A percentile compares a stretch with the other conserved stretches of the same genome.
These are phyloP conservation scores for Rhyacichthys aspro DNA, from an alignment of 2,797 vertebrate species.

Conservation along the genomic window DNA sequence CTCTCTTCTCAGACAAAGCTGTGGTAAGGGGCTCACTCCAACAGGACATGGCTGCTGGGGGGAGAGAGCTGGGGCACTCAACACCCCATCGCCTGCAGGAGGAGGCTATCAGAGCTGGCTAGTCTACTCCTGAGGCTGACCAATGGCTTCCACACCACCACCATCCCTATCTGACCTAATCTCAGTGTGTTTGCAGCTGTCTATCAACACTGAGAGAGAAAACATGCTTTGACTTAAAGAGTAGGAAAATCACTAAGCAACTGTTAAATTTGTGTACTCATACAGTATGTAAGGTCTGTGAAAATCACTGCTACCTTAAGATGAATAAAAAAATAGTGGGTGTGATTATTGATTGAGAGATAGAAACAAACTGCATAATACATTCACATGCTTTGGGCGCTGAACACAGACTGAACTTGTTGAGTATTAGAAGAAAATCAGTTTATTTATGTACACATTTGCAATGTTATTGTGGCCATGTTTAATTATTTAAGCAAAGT, in stretches of 20 bases:
- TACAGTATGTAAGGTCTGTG: conserved; percentile 11
- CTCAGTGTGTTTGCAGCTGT: conserved; percentile 56
- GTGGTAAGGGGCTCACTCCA: conserved; percentile 80
- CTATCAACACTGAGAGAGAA: conserved; percentile 50
- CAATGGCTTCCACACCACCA: conserved; percentile 53
- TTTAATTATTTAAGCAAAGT: conserved; percentile 74
- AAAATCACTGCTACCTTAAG: conserved; percentile 14
- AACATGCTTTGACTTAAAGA: conserved; percentile 43
- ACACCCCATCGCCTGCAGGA: conserved; percentile 74
- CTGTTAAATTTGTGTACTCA: conserved; percentile 38
- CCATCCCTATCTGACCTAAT: conserved; percentile 74
- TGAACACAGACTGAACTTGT: conserved; percentile 53
- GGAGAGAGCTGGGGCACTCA: conserved; percentile 66
- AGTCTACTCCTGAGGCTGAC: conserved; percentile 73
- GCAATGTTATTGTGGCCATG: conserved; percentile 76
- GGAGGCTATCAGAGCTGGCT: conserved; percentile 71
- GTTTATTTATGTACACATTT: conserved; percentile 73
- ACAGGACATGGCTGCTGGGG: conserved; percentile 77
- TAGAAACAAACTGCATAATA: conserved; percentile 46
- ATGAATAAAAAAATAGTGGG: conserved; percentile 28
- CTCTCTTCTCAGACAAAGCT: conserved; percentile 80
- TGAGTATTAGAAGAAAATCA: conserved; percentile 56
- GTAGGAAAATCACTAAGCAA: conserved; percentile 39
- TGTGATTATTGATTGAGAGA: conserved; percentile 31
- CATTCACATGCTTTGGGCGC: conserved; percentile 51